Evolutionary conservation across 2,888 invertebrate species (phyloP), one percentile per base, ranked within the genome.

Genomic region (Muschampia plurimacula): DNA sequence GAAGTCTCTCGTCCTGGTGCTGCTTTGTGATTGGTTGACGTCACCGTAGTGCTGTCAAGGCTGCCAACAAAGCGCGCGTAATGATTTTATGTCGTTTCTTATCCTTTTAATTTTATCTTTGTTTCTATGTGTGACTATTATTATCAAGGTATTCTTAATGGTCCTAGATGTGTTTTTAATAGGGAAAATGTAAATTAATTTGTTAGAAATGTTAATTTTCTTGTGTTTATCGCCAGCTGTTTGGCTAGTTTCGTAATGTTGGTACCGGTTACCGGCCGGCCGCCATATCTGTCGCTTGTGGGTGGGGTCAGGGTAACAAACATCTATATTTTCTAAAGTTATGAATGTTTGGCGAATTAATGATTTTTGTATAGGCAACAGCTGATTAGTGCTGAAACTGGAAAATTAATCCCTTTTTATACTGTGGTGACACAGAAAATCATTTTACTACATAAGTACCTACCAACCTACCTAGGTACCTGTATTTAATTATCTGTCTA

Each of bases 1-100:
- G 82, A 44, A 84, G 76, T 75, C 77, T 74, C 81, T 82, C 67
- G 65, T n/a, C 46, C 67, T 10, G 49, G 49, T 77, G 77, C 81
- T 72, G 74, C 73, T 74, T 76, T 80, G 83, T 81, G 84, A 92
- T 92, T 92, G 92, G 92, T 81, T 67, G 82, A 66, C 65, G 77
- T 74, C 80, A 81, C 83, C 84, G 83, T 84, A 73, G 79, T 80
- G 76, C 75, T 63, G 67, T 70, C 89, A 87, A 65, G 73, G 75
- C 76, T 76, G 81, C 88, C 92, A 92, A 91, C 88, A 52, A 81
- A 66, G 75, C 72, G 41, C 32, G 7, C 6, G 28, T 55, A 69
- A 64, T 39, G 63, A 69, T 64, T 69, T 69, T 44, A n/a, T 64
- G 52, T 69, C 77, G 70, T 79, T 79, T 77, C 44, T 62, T 66